Evolutionary conservation across 1,140 invertebrate genomes (phyloP).

Genomic region (Elysia chlorotica): DNA sequence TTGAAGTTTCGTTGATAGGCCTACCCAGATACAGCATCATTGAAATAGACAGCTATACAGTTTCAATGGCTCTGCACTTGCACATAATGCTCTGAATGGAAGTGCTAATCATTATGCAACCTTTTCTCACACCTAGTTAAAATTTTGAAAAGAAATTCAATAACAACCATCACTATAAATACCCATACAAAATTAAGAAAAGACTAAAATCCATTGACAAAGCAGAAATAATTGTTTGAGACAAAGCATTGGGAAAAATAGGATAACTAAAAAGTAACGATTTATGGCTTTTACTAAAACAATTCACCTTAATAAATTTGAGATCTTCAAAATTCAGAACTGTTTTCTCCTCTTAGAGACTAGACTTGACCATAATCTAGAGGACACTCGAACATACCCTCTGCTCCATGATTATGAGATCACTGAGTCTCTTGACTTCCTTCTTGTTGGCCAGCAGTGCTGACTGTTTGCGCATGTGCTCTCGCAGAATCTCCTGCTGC

Average conservation of each 20-base stretch:
- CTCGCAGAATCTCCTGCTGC: slow-evolving; percentile 28
- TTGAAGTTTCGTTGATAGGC: no score
- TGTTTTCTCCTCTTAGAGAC: no score
- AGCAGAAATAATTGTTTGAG: neutral
- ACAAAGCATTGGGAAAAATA: neutral
- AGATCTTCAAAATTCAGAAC: neutral
- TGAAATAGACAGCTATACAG: no score
- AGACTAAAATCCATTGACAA: neutral
- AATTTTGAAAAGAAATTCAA: no score
- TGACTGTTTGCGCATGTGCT: slow-evolving; percentile 32
- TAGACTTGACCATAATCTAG: neutral
- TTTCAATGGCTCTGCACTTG: no score
- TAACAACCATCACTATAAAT: no score
- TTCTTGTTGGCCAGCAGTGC: slow-evolving; percentile 36
- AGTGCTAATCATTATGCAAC: no score
- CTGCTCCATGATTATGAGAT: slow-evolving; percentile 48
- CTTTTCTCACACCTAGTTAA: no score
- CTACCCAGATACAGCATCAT: no score
- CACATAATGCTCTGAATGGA: no score
- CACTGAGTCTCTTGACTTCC: slow-evolving; percentile 47
- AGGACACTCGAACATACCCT: slow-evolving; percentile 29
- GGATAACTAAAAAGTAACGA: neutral
- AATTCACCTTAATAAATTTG: neutral
- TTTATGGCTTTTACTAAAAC: neutral
- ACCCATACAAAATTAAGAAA: no score